phyloP scores from a whole-genome alignment of 2,113 vertebrate genomes.

The Paedocypris sp. region DNA sequence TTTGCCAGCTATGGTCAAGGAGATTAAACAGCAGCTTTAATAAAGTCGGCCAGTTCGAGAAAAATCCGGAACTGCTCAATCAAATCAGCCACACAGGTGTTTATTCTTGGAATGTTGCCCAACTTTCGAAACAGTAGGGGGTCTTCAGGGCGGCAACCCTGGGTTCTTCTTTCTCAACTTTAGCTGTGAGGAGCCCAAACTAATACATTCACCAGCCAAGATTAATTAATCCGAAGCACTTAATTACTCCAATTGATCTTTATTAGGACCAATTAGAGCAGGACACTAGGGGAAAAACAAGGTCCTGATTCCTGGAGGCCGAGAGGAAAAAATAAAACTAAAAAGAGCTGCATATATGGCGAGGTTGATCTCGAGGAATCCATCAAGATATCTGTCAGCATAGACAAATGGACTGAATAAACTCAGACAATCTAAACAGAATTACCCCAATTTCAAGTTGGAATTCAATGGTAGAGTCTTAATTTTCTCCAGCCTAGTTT shows the following conservation, averaged over 20 bases:
- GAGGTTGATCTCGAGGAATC: not conserved
- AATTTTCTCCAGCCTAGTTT: not conserved
- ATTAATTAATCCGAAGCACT: slow-evolving; percentile 42
- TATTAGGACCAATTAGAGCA: slow-evolving; percentile 53
- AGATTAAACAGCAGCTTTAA: slow-evolving; percentile 60
- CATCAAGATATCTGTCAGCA: not conserved
- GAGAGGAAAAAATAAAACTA: not conserved
- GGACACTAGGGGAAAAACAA: slow-evolving; percentile 42
- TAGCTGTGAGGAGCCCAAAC: slow-evolving; percentile 10
- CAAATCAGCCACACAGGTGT: not conserved
- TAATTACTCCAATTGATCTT: slow-evolving; percentile 58
- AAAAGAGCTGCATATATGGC: not conserved
- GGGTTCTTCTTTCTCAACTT: not conserved
- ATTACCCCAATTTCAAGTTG: too few relatives aligned
- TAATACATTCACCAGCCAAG: slow-evolving; percentile 44
- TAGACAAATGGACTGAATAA: not conserved
- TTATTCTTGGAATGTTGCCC: not conserved
- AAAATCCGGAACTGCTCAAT: not conserved
- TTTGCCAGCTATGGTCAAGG: slow-evolving; percentile 55
- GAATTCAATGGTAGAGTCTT: too few relatives aligned
- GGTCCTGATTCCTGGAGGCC: slow-evolving; percentile 42
- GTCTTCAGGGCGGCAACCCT: not conserved
- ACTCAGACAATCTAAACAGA: too few relatives aligned
- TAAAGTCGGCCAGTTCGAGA: slow-evolving; percentile 61
- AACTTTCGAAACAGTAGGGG: not conserved